Base-by-base conservation (phyloP, 1,140 invertebrate species). In the Neodiprion lecontei region DNA sequence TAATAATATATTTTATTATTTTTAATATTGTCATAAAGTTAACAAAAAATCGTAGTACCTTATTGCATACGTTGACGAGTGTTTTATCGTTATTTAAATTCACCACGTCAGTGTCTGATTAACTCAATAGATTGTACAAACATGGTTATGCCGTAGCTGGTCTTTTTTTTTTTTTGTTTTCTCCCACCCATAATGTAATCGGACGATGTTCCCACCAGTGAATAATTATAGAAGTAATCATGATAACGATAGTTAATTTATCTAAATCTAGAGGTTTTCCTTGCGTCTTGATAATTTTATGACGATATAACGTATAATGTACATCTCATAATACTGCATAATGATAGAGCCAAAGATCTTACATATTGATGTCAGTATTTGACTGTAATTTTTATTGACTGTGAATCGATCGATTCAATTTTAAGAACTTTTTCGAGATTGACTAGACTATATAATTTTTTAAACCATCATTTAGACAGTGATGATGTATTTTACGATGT, bases 341-440 rank as follows among this genome's bases (percentile, higher is more conserved):
- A 80, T 79, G 78, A 83, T 82, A 85, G 79, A 85, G 86, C 85
- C 85, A 87, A 87, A 87, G 85, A 87, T 75, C 83, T 84, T 80
- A 79, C 78, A 79, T 70, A 72, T 75, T 69, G 76, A 76, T 84
- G 77, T 78, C 82, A 85, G 82, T 85, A 85, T 85, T 84, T 78
- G 75, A 81, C 73, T 73, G 77, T 21, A 23, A 14, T 23, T 21
- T 23, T 69, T 47, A 23, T 69, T 69, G 11, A 12, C 67, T 21
- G 21, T 69, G 17, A 69, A 69, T 69, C 67, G 21, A 14, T 14
- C 21, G 17, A 69, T 69, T 61, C 53, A 69, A 10, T 69, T 69
- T 69, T 69, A 69, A 14, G 9, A 69, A 69, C 14, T 69, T 47
- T 69, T 69, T 69, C 12, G 67, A 21, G 67, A 69, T 69, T 17